Percentiles rank a stretch among this genome's conserved stretches.
Evolutionary conservation across 2,888 invertebrate genomes (phyloP).

Genomic region (Yponomeuta malinellus): DNA sequence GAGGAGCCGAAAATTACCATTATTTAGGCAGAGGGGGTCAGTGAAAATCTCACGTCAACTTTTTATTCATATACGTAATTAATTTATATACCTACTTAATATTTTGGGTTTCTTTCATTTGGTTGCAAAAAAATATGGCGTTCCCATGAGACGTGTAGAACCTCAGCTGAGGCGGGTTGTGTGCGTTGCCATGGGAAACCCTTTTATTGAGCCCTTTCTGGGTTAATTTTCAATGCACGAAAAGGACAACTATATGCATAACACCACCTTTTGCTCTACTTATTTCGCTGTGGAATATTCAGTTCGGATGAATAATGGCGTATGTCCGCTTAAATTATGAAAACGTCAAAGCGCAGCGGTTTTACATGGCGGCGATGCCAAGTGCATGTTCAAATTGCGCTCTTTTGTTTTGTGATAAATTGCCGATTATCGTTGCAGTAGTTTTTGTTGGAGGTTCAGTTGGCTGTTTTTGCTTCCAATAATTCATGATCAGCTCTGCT

Average conservation of each 20-base stretch:
- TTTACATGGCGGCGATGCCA: conserved; percentile 2
- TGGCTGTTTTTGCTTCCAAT: too few species aligned
- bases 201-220: too few species aligned
- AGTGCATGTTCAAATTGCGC: not conserved
- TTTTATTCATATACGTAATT: too few species aligned
- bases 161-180: not conserved
- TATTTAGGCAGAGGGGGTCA: too few species aligned
- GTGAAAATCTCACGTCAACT: too few species aligned
- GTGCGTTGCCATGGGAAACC: not conserved
- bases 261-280: not conserved
- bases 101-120: too few species aligned
- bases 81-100: too few species aligned
- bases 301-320: conserved; percentile 42
- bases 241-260: too few species aligned
- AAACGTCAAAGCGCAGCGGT: conserved; percentile 18
- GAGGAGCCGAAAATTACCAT: too few species aligned
- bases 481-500: too few species aligned
- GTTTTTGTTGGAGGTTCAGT: not conserved
- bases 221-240: too few species aligned
- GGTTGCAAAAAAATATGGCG: too few species aligned
- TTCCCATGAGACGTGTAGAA: not conserved
- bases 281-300: conserved; percentile 35
- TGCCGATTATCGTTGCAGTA: not conserved
- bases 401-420: not conserved
- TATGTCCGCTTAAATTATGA: conserved; percentile 39